phyloP scores from a whole-genome alignment of 2,888 invertebrate genomes.

The Carterocephalus palaemon region DNA sequence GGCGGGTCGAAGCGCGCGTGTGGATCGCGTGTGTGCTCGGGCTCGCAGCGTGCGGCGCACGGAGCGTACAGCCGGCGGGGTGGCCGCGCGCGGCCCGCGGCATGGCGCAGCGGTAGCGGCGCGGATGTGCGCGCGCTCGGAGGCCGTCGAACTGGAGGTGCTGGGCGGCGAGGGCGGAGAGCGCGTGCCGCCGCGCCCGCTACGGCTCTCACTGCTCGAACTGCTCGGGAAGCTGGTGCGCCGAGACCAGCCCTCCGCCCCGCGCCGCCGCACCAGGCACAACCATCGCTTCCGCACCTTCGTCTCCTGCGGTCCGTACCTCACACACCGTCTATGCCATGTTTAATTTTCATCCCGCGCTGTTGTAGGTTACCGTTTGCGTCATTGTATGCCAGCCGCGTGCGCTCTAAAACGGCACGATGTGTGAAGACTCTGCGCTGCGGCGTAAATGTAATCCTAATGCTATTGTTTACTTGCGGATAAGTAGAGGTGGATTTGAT shows the following conservation, averaged over 20 bases:
- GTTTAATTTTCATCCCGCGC: conserved; percentile 14
- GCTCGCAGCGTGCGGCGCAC: conserved; percentile 52
- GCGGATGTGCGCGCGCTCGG: conserved; percentile 89
- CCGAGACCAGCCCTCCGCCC: conserved; percentile 69
- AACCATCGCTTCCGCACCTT: conserved; percentile 78
- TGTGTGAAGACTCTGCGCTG: conserved; percentile 19
- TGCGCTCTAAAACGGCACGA: conserved; percentile 26
- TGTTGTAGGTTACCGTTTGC: conserved; percentile 25
- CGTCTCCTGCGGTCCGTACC: conserved; percentile 70
- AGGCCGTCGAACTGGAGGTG: conserved; percentile 87
- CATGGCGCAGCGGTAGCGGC: conserved; percentile 85
- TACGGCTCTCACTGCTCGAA: conserved; percentile 82
- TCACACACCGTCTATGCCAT: conserved; percentile 29
- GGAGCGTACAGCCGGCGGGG: conserved; percentile 33
- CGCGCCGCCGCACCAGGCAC: conserved; percentile 69
- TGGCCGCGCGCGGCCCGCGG: conserved; percentile 78
- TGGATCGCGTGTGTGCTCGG: conserved; percentile 43
- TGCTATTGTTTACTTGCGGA: conserved; percentile 11
- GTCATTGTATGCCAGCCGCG: conserved; percentile 33
- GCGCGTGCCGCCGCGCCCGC: conserved; percentile 85
- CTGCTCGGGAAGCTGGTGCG: conserved; percentile 82
- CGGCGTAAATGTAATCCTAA: conserved; percentile 26
- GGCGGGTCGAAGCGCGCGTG: conserved; percentile 46
- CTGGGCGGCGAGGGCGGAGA: conserved; percentile 88
- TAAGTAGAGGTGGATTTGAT: not conserved